Conservation (phyloP, 2,797 vertebrate species). For the Sciurus vulgaris region DNA sequence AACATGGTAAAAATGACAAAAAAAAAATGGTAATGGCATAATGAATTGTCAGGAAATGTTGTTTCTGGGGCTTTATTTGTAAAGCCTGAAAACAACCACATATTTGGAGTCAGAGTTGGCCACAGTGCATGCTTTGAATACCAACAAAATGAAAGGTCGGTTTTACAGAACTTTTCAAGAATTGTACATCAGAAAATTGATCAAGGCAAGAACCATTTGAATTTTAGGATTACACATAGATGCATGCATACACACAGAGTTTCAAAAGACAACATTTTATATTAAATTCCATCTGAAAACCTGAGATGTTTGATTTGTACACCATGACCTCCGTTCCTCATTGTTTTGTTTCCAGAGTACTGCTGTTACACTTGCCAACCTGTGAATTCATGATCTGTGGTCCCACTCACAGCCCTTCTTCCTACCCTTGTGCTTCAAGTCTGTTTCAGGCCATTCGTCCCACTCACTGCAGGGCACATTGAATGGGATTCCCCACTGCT, state of each 20-base stretch:
- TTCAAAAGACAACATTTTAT: not conserved
- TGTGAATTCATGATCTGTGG: fast-evolving
- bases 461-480: not conserved
- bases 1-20: not conserved
- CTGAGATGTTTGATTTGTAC: not conserved
- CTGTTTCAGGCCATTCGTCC: not conserved
- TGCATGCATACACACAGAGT: not conserved
- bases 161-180: not conserved
- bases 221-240: not conserved
- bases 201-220: not conserved
- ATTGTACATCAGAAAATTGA: not conserved
- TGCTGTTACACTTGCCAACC: not conserved
- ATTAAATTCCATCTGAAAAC: not conserved
- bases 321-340: not conserved
- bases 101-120: not conserved
- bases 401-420: not conserved
- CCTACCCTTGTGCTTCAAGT: not conserved
- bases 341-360: not conserved
- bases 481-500: not conserved
- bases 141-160: not conserved
- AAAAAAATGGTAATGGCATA: not conserved
- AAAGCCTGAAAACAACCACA: not conserved
- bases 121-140: not conserved
- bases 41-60: not conserved
- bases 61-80: not conserved